Conservation (phyloP, 2,888 invertebrate genomes). For the Eulithis testata region DNA sequence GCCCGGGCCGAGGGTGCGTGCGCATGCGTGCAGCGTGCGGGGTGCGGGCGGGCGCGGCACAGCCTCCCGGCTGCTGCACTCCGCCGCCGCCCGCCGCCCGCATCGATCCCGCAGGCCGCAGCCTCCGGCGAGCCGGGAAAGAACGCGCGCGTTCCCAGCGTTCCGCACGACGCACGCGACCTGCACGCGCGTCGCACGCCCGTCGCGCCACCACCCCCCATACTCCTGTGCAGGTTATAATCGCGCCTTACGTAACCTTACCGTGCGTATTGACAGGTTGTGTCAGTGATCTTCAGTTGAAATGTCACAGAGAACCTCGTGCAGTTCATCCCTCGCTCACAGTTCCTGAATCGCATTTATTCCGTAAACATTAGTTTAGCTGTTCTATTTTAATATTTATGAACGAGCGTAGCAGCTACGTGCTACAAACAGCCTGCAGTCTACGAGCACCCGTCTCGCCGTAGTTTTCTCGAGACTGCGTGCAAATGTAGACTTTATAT, state of each 20-base stretch:
- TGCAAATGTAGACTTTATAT: constrained; percentile 48
- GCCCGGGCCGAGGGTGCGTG: constrained; percentile 44
- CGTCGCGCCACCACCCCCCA: constrained; percentile 53
- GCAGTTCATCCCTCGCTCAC: neutral
- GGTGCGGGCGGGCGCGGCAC: constrained; percentile 66
- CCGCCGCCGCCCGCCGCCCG: constrained; percentile 83
- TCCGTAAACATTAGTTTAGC: constrained; percentile 1
- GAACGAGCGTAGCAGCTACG: constrained; percentile 44
- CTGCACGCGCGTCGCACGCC: constrained; percentile 56
- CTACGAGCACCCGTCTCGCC: constrained; percentile 46
- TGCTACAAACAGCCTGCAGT: constrained; percentile 56
- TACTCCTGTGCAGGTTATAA: constrained; percentile 67
- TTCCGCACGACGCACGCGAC: constrained; percentile 55
- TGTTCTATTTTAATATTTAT: constrained; percentile 24
- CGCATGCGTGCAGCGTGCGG: constrained; percentile 47
- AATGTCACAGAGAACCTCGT: constrained; percentile 30
- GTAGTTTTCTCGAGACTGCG: constrained; percentile 46
- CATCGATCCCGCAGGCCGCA: constrained; percentile 80
- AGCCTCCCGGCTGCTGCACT: constrained; percentile 77
- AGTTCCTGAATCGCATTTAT: constrained; percentile 22
- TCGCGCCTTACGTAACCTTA: constrained; percentile 74
- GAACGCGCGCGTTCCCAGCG: constrained; percentile 58
- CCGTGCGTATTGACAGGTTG: constrained; percentile 70
- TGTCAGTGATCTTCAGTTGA: constrained; percentile 51
- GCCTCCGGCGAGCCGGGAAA: constrained; percentile 64